phyloP scores from a whole-genome alignment of 2,113 vertebrate species.

The Arvicanthis niloticus region DNA sequence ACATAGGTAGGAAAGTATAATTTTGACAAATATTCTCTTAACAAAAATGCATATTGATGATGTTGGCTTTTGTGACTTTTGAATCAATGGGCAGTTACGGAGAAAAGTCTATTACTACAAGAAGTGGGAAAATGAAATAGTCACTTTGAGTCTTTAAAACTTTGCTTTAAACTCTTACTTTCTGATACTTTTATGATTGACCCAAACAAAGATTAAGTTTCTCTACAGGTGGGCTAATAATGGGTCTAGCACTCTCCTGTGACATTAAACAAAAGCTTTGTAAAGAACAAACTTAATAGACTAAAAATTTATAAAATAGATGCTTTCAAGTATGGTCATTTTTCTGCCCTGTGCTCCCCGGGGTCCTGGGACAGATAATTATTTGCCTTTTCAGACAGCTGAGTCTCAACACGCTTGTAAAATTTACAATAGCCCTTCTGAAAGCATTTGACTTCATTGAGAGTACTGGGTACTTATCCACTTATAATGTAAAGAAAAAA shows the following conservation, averaged over 20 bases:
- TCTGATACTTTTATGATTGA: background rate
- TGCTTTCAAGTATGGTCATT: background rate
- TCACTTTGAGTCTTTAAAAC: background rate
- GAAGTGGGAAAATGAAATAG: background rate
- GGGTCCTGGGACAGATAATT: background rate
- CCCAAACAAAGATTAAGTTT: background rate
- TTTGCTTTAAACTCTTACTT: background rate
- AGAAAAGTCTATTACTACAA: background rate
- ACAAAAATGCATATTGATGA: background rate
- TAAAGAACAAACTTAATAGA: background rate
- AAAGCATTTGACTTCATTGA: background rate
- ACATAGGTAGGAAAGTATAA: background rate
- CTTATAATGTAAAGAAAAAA: background rate
- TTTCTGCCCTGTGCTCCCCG: background rate
- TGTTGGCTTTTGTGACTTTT: background rate
- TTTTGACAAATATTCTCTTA: background rate
- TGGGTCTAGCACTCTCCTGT: background rate
- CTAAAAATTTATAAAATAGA: background rate
- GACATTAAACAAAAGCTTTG: background rate
- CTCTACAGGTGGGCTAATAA: conserved; percentile 23
- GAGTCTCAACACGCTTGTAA: background rate
- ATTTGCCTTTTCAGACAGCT: background rate
- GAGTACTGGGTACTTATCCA: background rate
- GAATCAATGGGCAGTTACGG: background rate
- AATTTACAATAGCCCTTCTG: background rate